Evolutionary conservation across 1,140 invertebrate species (phyloP), one percentile per base, ranked within the genome.

Genomic region (Megalonaias nervosa): DNA sequence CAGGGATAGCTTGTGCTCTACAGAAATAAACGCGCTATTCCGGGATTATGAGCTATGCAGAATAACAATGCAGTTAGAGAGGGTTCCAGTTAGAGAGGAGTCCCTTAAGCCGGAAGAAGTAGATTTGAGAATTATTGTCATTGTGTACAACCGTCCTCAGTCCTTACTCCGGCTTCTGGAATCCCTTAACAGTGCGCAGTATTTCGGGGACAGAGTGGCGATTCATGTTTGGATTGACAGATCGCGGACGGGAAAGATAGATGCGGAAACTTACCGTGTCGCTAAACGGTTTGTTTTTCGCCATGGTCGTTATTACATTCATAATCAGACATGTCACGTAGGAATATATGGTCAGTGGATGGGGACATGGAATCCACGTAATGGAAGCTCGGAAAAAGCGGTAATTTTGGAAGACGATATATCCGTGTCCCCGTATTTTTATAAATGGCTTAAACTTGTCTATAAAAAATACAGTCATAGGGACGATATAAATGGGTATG

Each of bases 361-460:
- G 12, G 58, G 72, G 14, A 82, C 85, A 4, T 87, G 85, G 85
- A 64, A 76, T 56, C 80, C 75, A 2, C 58, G 65, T 26, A 55
- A 77, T 58, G 74, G 75, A 21, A 71, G 77, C 57, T 79, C 80
- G 19, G 84, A 87, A 73, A 81, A 85, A 57, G 85, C 82, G 15
- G 31, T 87, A 15, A 79, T 87, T 61, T 60, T 87, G 9, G 85
- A 87, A 65, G 85, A 87, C 67, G 85, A 87, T 70, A 12, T 85
- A 62, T 81, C 79, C 56, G 76, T 87, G 12, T 85, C 85, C 2
- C 79, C 72, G 9, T 75, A 79, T 71, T 82, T 82, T 57, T 84
- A 84, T 69, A 70, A 74, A n/a, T 87, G 78, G 75, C 66, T 87
- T 56, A 83, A 80, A 68, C 58, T 70, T 57, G 84, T 83, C 23